These are phyloP conservation scores for Hirtodrosophila duncani DNA, from an alignment of 2,888 invertebrate species.

Conservation along the genomic window DNA sequence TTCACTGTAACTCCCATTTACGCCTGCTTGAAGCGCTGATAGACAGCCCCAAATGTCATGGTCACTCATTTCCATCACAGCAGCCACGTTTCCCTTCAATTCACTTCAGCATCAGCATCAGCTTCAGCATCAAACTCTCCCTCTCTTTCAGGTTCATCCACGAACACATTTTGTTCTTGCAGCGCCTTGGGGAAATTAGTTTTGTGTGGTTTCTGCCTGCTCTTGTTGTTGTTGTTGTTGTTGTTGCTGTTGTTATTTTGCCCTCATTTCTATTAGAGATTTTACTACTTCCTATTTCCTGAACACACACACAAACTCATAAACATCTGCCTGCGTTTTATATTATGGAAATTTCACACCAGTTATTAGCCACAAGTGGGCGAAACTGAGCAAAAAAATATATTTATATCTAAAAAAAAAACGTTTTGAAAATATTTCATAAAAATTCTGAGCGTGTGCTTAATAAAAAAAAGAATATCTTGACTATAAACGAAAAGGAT, in stretches of 20 bases:
- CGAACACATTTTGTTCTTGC: constrained; percentile 38
- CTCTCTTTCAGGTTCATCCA: background rate
- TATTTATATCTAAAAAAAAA: constrained; percentile 47
- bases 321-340: constrained; percentile 31
- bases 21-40: no score
- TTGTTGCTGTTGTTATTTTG: background rate
- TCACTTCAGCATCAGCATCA: no score
- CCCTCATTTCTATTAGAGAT: constrained; percentile 69
- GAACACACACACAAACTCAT: background rate
- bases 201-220: constrained; percentile 54
- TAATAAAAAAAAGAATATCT: no score
- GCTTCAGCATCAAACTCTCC: no score
- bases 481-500: no score
- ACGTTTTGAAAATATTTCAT: constrained; percentile 52
- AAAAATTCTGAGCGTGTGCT: no score
- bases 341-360: constrained; percentile 73
- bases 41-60: no score
- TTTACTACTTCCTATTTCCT: constrained; percentile 69
- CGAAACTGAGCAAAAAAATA: constrained; percentile 51
- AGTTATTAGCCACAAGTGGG: constrained; percentile 69
- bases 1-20: no score
- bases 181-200: constrained; percentile 73
- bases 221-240: constrained; percentile 22
- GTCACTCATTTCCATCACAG: no score
- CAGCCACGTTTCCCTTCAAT: no score